A percentile compares a stretch with the other conserved stretches of the same genome.
These are phyloP conservation scores for Cololabis saira DNA, from an alignment of 2,113 vertebrate genomes.

Conservation along the genomic window DNA sequence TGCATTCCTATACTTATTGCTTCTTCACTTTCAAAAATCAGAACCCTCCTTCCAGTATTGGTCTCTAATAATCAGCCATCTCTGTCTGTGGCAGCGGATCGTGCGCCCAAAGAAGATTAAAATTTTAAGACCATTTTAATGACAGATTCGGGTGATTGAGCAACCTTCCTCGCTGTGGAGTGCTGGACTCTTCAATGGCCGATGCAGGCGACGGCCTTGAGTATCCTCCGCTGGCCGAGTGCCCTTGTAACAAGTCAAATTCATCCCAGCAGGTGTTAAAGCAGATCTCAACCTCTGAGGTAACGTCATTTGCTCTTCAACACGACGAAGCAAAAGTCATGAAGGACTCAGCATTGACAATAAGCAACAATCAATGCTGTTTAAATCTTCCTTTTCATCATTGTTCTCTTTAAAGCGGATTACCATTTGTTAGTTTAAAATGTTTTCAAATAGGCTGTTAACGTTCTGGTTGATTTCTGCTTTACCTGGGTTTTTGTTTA, in stretches of 20 bases:
- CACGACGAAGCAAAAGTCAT: not conserved
- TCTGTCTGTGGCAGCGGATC: slow-evolving; percentile 14
- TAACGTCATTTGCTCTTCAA: not conserved
- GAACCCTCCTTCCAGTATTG: not conserved
- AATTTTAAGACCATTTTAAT: slow-evolving; percentile 12
- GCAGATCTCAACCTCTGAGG: not conserved
- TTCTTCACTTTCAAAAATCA: not conserved
- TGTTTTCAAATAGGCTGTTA: too few species aligned
- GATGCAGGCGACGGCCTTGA: not conserved
- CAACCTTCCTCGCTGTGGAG: not conserved
- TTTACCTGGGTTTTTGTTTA: too few species aligned
- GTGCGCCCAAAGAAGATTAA: slow-evolving; percentile 8
- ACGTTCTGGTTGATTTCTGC: too few species aligned
- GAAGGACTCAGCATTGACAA: not conserved
- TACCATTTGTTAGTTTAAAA: too few species aligned
- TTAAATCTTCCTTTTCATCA: too few species aligned
- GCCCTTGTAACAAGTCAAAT: not conserved
- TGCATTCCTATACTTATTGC: not conserved
- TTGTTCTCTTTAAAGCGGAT: too few species aligned
- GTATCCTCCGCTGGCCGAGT: not conserved
- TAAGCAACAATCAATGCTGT: not conserved
- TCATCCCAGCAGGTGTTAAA: not conserved
- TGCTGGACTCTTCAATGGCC: not conserved
- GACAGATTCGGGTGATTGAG: not conserved
- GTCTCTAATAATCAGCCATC: not conserved